phyloP scores from a whole-genome alignment of 2,888 invertebrate species.

The Caenorhabditis uteleia region DNA sequence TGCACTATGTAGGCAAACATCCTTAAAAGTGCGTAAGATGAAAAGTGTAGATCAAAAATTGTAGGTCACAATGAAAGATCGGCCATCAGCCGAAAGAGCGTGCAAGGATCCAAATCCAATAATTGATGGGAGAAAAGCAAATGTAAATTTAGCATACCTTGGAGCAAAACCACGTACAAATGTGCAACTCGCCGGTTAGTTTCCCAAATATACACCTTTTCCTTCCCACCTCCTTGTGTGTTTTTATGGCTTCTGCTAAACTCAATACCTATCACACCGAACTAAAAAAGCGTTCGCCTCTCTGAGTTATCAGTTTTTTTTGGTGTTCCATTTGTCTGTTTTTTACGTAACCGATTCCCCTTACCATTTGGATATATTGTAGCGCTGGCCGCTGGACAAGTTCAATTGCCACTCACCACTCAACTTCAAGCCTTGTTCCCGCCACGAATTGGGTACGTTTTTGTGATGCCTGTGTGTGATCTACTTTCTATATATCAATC shows the following conservation, averaged over 20 bases:
- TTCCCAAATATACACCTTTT: background rate
- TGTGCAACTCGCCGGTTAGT: constrained; percentile 64
- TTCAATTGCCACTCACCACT: constrained; percentile 58
- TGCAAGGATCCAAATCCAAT: constrained; percentile 98
- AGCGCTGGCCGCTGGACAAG: constrained; percentile 57
- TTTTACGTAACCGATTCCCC: background rate
- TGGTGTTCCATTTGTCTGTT: constrained; percentile 18
- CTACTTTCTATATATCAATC: constrained; percentile 9
- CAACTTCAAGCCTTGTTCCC: constrained; percentile 62
- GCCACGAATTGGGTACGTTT: constrained; percentile 52
- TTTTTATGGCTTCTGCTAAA: constrained; percentile 36
- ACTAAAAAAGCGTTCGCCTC: constrained; percentile 6
- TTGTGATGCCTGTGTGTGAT: constrained; percentile 37
- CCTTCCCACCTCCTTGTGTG: constrained; percentile 7
- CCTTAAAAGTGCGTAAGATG: too few relatives aligned
- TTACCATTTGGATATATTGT: constrained; percentile 25
- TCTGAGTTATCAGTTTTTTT: constrained; percentile 26
- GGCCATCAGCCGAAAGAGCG: constrained; percentile 90
- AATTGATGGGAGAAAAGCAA: constrained; percentile 96
- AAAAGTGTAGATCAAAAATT: too few relatives aligned
- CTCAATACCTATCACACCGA: constrained; percentile 10
- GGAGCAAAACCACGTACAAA: constrained; percentile 87
- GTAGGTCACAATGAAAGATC: constrained; percentile 96
- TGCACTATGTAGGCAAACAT: too few relatives aligned
- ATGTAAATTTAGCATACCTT: constrained; percentile 94